Conservation (phyloP, 2,888 invertebrate genomes). For the Caenorhabditis sp. region DNA sequence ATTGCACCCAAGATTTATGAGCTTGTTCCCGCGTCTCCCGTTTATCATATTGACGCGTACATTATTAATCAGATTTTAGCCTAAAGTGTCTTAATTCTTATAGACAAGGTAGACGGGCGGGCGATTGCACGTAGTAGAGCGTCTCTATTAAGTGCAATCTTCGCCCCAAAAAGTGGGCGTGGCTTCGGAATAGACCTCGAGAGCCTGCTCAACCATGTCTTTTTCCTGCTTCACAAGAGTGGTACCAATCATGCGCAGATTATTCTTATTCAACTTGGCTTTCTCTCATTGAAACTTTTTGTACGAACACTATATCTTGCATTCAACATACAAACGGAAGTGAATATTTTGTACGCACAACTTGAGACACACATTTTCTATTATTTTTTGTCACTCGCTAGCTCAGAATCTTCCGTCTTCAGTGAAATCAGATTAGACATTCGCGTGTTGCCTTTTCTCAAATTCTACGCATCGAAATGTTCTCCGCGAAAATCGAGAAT, state of each 20-base stretch:
- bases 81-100: no score
- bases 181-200: not conserved
- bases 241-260: conserved; percentile 1
- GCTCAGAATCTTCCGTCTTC: not conserved
- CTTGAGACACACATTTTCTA: no score
- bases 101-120: no score
- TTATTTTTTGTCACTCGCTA: not conserved
- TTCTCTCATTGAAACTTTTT: not conserved
- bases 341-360: no score
- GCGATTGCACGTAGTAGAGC: no score
- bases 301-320: no score
- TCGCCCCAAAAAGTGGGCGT: conserved; percentile 1
- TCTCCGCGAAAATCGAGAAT: no score
- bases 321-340: no score
- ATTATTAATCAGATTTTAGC: no score
- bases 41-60: not conserved
- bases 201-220: conserved; percentile 10
- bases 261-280: no score
- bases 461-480: no score
- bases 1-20: conserved; percentile 49
- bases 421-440: conserved; percentile 52
- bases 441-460: conserved; percentile 44
- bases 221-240: conserved; percentile 5
- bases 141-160: conserved; percentile 1
- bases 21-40: not conserved